Evolutionary conservation across 2,888 invertebrate species (phyloP).

Genomic region (Cheilosia grossa): DNA sequence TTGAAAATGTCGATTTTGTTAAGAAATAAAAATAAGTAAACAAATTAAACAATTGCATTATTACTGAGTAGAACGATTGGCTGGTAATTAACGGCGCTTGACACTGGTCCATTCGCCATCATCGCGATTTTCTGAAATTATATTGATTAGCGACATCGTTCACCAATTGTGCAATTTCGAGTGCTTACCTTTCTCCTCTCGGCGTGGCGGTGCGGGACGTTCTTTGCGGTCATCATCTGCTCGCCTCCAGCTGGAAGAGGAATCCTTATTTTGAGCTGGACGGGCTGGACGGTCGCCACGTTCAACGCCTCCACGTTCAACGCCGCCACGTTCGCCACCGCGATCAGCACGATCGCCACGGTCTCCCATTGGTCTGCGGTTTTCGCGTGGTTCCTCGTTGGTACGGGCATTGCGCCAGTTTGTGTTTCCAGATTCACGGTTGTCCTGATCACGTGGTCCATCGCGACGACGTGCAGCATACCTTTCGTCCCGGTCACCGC

Average conservation of each 20-base stretch:
- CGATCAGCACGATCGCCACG: constrained; percentile 78
- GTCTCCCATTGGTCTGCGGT: constrained; percentile 77
- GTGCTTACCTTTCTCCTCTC: constrained; percentile 63
- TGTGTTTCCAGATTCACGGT: constrained; percentile 54
- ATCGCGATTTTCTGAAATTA: constrained; percentile 83
- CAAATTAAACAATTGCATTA: constrained; percentile 35
- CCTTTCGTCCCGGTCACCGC: constrained; percentile 63
- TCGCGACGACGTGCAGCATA: constrained; percentile 58
- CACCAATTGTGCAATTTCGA: not conserved
- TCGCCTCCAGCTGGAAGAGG: constrained; percentile 61
- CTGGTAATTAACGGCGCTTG: constrained; percentile 83
- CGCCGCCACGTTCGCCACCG: constrained; percentile 76
- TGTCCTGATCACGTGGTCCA: constrained; percentile 68
- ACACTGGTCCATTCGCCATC: constrained; percentile 86
- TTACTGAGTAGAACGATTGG: constrained; percentile 22
- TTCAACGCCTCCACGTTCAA: constrained; percentile 75
- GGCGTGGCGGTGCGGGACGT: constrained; percentile 67
- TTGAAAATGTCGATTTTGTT: constrained; percentile 48
- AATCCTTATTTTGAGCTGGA: constrained; percentile 44
- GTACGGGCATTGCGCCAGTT: constrained; percentile 64
- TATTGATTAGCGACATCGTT: not conserved
- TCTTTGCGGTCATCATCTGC: constrained; percentile 75
- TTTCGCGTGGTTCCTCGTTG: constrained; percentile 75
- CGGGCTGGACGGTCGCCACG: constrained; percentile 76
- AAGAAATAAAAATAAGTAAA: constrained; percentile 43